Conservation (phyloP, 2,113 vertebrate genomes). For the Cebidichthys violaceus region DNA sequence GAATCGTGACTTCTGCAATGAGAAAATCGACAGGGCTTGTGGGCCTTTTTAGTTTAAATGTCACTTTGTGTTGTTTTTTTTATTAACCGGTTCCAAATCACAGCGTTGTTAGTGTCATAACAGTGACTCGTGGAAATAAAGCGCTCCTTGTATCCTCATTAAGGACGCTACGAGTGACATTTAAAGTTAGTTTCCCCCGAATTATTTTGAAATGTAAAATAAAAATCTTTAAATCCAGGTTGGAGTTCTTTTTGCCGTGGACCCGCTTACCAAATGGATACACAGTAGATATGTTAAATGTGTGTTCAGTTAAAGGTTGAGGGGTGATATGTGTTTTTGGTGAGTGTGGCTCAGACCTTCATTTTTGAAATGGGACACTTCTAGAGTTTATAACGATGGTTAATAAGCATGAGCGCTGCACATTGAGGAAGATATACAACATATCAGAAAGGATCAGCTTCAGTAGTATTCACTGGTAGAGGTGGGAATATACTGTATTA, state of each 20-base stretch:
- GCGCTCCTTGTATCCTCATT: background rate
- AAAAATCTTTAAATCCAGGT: background rate
- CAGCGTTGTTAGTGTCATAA: constrained; percentile 8
- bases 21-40: constrained; percentile 18
- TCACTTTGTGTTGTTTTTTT: constrained; percentile 14
- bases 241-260: background rate
- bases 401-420: background rate
- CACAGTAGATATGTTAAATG: background rate
- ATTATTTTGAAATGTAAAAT: background rate
- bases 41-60: constrained; percentile 16
- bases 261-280: background rate
- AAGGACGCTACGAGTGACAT: background rate
- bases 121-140: background rate
- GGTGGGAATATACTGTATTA: background rate
- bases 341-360: background rate
- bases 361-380: background rate
- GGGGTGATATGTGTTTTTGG: background rate
- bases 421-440: background rate
- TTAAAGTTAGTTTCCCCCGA: background rate
- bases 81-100: constrained; percentile 3
- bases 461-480: background rate
- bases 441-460: background rate
- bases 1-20: constrained; percentile 19
- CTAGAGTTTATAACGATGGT: background rate
- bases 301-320: background rate